Base-by-base conservation (phyloP, 2,113 vertebrate genomes). In the Ochotona curzoniae region DNA sequence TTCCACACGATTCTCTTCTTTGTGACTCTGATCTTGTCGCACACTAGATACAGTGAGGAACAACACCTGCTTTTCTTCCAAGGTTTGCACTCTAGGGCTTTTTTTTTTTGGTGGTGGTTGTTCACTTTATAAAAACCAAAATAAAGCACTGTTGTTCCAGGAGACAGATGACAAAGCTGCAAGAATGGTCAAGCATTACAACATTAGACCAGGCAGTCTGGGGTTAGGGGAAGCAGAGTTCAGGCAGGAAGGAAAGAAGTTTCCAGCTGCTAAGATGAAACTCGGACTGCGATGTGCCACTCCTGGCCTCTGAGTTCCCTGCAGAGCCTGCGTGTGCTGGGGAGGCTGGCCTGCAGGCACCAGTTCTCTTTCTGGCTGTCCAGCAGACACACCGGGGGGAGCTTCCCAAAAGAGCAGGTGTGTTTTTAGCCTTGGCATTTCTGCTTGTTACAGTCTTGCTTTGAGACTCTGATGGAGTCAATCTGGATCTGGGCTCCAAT, bases 211-310 rank as follows among this genome's bases (percentile, higher is more conserved):
- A 85, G 74, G 74, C 47, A 70, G 63, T 4, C 67, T 12, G 67
- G 93, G 80, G 86, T 69, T 71, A 75, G 38, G 38, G 71, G 76
- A 28, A 83, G 14, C 38, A 70, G 75, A 70, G 73, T 83, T 87
- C 9, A 78, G 44, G 35, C 61, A 49, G 63, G 2, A 28, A 61
- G 69, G 54, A 81, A 79, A 66, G 73, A 38, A 44, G 9, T 44
- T 91, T 93, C 60, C 60, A 73, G 30, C 25, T 20, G 11, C 51
- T 20, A 60, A 47, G 47, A 44, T 66, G 21, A 17, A 71, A 89
- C 17, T 7, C 32, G 18, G 25, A 70, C 30, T 7, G 73, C 44
- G 15, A 69, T 11, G 15, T 51, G 25, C 38, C 38, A 44, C 25
- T 63, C 70, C 80, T 28, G 8, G 13, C 71, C 18, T n/a, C 30